phyloP scores from a whole-genome alignment of 92 coral and sea anemone species.

The Parazoanthus swiftii region DNA sequence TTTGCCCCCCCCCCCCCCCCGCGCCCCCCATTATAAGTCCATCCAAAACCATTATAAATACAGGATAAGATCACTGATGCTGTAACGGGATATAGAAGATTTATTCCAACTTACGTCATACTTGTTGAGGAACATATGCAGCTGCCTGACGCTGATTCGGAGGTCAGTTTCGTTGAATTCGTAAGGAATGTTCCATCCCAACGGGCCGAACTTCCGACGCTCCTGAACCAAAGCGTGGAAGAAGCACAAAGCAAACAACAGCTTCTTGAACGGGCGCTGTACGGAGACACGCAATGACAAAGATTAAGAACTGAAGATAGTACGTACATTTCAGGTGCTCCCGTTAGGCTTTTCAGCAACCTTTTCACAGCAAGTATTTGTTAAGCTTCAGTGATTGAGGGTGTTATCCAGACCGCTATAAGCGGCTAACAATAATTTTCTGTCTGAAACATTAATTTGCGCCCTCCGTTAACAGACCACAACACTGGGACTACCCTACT shows the following conservation, averaged over 20 bases:
- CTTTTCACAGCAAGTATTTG: too few relatives aligned
- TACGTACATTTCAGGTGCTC: too few relatives aligned
- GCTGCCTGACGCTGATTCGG: slow-evolving; percentile 89
- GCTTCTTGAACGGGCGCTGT: slow-evolving; percentile 87
- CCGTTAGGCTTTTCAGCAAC: too few relatives aligned
- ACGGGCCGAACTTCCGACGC: slow-evolving; percentile 94
- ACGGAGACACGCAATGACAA: background rate
- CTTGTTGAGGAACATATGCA: slow-evolving; percentile 94
- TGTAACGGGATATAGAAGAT: background rate
- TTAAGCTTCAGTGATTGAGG: too few relatives aligned
- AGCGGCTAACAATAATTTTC: too few relatives aligned
- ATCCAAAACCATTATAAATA: background rate
- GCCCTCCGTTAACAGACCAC: too few relatives aligned
- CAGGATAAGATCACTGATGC: too few relatives aligned
- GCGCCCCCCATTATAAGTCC: too few relatives aligned
- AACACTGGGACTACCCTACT: too few relatives aligned
- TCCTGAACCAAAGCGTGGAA: slow-evolving; percentile 99
- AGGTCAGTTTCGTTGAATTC: slow-evolving; percentile 98
- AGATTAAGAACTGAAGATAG: background rate
- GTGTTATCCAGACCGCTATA: too few relatives aligned
- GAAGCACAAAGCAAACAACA: slow-evolving; percentile 91
- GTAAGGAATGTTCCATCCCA: slow-evolving; percentile 98
- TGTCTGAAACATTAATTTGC: too few relatives aligned
- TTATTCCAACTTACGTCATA: slow-evolving; percentile 74
- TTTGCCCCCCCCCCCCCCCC: too few relatives aligned